These are phyloP conservation scores for Apamea crenata DNA, from an alignment of 2,888 invertebrate genomes.

Conservation along the genomic window DNA sequence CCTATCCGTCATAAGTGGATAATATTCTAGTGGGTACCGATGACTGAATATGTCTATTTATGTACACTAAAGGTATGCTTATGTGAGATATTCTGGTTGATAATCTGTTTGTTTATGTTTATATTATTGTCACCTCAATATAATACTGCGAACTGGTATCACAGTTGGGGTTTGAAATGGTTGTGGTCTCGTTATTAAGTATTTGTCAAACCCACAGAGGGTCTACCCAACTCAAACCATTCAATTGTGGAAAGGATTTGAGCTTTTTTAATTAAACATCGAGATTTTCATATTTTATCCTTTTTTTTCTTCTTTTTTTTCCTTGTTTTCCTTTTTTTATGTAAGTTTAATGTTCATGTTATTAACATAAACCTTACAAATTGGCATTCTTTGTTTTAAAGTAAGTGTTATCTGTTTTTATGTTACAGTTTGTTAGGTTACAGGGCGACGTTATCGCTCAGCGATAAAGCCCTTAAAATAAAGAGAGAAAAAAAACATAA, in stretches of 20 bases:
- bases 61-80: slow-evolving; percentile 17
- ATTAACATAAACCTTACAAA: too few species aligned
- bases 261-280: neutral
- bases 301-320: too few species aligned
- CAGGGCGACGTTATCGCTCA: too few species aligned
- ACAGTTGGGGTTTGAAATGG: neutral
- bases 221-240: neutral
- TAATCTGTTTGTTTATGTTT: slow-evolving; percentile 28
- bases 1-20: slow-evolving; percentile 40
- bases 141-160: neutral
- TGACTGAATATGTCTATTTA: slow-evolving; percentile 36
- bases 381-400: too few species aligned
- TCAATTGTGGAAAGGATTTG: neutral
- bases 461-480: too few species aligned
- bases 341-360: neutral
- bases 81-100: neutral
- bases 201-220: neutral
- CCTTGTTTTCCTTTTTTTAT: neutral
- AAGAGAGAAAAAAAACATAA: too few species aligned
- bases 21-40: slow-evolving; percentile 13
- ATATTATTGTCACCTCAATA: neutral
- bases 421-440: too few species aligned
- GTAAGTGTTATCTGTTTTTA: too few species aligned
- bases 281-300: too few species aligned
- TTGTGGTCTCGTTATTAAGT: neutral